These are phyloP conservation scores for Agonopterix alstromeriana DNA, from an alignment of 2,888 invertebrate species.

Conservation along the genomic window DNA sequence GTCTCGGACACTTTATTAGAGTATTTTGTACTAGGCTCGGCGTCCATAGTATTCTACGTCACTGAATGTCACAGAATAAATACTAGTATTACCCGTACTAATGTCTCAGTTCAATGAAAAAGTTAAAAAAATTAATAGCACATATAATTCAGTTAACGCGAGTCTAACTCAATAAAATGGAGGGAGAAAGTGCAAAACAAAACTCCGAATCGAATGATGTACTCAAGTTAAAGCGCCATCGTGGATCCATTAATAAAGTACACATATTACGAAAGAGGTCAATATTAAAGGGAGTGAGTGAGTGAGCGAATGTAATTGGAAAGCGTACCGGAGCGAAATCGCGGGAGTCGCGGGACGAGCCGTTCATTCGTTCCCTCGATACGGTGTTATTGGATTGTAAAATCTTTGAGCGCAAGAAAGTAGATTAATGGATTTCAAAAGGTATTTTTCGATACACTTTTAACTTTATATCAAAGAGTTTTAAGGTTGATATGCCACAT, in stretches of 20 bases:
- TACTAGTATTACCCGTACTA: too few relatives aligned
- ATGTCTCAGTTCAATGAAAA: too few relatives aligned
- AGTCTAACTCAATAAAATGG: background rate
- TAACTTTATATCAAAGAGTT: too few relatives aligned
- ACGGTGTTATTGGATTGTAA: conserved; percentile 18
- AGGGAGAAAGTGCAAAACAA: conserved; percentile 10
- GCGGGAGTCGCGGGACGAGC: conserved; percentile 1
- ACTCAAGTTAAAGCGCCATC: conserved; percentile 10
- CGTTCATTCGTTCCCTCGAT: conserved; percentile 10
- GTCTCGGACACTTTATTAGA: too few relatives aligned
- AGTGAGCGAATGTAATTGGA: conserved; percentile 25
- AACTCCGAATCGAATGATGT: conserved; percentile 13
- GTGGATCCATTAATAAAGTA: conserved; percentile 40
- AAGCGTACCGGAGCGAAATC: conserved; percentile 19
- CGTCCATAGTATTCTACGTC: too few relatives aligned
- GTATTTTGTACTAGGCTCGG: too few relatives aligned
- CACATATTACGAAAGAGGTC: conserved; percentile 31
- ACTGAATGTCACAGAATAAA: too few relatives aligned
- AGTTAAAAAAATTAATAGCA: background rate
- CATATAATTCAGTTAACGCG: background rate
- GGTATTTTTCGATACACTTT: background rate
- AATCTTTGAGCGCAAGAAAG: conserved; percentile 2
- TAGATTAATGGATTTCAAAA: conserved; percentile 1
- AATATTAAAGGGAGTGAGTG: conserved; percentile 23
- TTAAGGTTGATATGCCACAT: too few relatives aligned